Evolutionary conservation across 2,888 invertebrate genomes (phyloP).

Genomic region (Agrotis exclamationis): DNA sequence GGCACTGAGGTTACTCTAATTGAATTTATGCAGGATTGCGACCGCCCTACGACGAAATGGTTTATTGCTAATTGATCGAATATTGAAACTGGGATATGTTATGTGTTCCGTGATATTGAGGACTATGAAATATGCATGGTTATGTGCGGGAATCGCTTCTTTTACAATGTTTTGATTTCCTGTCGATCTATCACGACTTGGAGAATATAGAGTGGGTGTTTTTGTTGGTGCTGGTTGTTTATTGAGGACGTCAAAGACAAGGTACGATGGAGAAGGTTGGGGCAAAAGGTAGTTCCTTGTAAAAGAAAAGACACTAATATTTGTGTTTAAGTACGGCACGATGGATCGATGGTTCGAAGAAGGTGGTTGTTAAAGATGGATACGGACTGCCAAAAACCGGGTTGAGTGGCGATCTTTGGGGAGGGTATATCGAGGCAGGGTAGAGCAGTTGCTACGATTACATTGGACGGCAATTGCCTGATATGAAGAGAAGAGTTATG

Average conservation of each 20-base stretch:
- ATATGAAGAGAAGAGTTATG: too few species aligned
- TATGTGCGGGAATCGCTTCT: conserved; percentile 54
- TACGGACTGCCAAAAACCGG: too few species aligned
- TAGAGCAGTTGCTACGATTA: too few species aligned
- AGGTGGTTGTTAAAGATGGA: too few species aligned
- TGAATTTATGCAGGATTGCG: conserved; percentile 86
- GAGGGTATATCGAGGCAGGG: too few species aligned
- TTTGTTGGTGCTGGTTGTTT: conserved; percentile 47
- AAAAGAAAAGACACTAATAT: neutral
- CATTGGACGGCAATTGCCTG: too few species aligned
- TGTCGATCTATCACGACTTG: conserved; percentile 56
- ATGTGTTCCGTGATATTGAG: conserved; percentile 68
- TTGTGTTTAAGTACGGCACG: too few species aligned
- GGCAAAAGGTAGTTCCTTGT: too few species aligned
- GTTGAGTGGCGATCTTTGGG: too few species aligned
- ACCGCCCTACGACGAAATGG: conserved; percentile 79
- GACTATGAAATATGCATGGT: conserved; percentile 66
- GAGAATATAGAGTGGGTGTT: conserved; percentile 43
- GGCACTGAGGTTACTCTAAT: conserved; percentile 77
- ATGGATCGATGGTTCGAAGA: too few species aligned
- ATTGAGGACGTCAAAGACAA: conserved; percentile 32
- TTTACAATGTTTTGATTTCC: conserved; percentile 62
- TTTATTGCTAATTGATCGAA: conserved; percentile 87
- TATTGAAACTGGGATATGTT: conserved; percentile 72
- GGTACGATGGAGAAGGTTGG: neutral